Percentiles rank a stretch among this genome's conserved stretches.
Evolutionary conservation across 2,888 invertebrate species (phyloP).

Genomic region (Standfussiana lucernea): DNA sequence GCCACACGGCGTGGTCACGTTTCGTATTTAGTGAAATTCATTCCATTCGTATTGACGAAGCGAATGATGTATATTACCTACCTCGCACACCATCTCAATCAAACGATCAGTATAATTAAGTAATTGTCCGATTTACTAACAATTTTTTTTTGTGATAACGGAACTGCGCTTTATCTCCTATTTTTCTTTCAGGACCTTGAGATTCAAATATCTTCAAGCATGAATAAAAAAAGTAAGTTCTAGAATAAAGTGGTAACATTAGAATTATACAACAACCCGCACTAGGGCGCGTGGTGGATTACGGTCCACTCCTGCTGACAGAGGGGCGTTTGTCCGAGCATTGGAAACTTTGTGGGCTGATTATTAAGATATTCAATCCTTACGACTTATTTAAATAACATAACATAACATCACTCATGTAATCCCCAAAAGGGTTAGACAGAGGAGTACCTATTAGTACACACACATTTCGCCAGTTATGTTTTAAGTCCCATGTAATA

Average conservation of each 20-base stretch:
- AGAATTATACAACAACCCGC: neutral
- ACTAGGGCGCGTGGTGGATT: neutral
- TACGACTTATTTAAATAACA: neutral
- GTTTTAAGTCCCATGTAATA: neutral
- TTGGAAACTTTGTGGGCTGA: neutral
- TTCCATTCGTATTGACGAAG: too few species aligned
- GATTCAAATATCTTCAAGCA: conserved; percentile 19
- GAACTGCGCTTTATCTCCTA: neutral
- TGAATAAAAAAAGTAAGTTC: conserved; percentile 52
- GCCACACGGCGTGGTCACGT: too few species aligned
- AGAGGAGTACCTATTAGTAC: too few species aligned
- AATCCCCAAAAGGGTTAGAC: too few species aligned
- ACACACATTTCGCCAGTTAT: too few species aligned
- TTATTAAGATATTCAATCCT: neutral
- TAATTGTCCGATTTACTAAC: too few species aligned
- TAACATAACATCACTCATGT: too few species aligned
- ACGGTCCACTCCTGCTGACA: neutral
- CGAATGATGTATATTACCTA: too few species aligned
- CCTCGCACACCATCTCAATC: too few species aligned
- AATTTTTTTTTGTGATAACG: too few species aligned
- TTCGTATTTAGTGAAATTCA: too few species aligned
- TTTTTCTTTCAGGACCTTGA: conserved; percentile 35
- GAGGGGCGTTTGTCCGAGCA: neutral
- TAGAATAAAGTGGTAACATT: neutral
- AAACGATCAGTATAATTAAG: too few species aligned